These are phyloP conservation scores for Digitonthophagus gazella DNA, from an alignment of 2,888 invertebrate species.

Conservation along the genomic window DNA sequence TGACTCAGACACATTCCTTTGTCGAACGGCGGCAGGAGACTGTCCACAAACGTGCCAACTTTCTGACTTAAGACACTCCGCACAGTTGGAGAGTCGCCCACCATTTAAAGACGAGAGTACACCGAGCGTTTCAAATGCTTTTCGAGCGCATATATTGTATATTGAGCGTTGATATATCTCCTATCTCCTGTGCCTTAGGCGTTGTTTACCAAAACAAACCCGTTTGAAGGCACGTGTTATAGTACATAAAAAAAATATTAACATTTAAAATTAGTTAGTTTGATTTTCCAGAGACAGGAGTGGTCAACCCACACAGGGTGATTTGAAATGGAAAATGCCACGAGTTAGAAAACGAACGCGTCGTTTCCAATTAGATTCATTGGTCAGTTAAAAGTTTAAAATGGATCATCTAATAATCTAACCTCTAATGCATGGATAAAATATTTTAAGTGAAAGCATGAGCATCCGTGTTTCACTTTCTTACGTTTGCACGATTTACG, in stretches of 20 bases:
- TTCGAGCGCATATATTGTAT: too few relatives aligned
- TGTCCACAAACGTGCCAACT: slow-evolving; percentile 35
- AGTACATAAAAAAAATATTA: too few relatives aligned
- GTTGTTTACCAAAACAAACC: slow-evolving; percentile 12
- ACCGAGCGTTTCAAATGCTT: slow-evolving; percentile 7
- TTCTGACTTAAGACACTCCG: slow-evolving; percentile 32
- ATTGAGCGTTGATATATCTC: too few relatives aligned
- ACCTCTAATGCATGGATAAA: background rate
- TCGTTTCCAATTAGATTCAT: background rate
- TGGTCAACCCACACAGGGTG: background rate
- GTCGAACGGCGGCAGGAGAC: slow-evolving; percentile 34
- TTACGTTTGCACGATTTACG: background rate
- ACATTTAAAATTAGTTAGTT: too few relatives aligned
- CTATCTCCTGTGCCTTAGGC: too few relatives aligned
- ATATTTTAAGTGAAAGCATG: background rate
- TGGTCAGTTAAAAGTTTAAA: background rate
- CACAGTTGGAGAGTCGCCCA: slow-evolving; percentile 18
- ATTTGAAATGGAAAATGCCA: background rate
- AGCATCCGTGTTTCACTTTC: background rate
- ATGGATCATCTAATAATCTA: background rate
- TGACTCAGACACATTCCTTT: slow-evolving; percentile 43
- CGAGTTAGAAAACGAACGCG: background rate
- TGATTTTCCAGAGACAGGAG: too few relatives aligned
- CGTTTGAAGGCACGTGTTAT: background rate
- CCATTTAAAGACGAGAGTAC: slow-evolving; percentile 25